Evolutionary conservation across 92 coral and sea anemone genomes (phyloP), one percentile per base, ranked within the genome.

Genomic region (Blastomussa wellsi): DNA sequence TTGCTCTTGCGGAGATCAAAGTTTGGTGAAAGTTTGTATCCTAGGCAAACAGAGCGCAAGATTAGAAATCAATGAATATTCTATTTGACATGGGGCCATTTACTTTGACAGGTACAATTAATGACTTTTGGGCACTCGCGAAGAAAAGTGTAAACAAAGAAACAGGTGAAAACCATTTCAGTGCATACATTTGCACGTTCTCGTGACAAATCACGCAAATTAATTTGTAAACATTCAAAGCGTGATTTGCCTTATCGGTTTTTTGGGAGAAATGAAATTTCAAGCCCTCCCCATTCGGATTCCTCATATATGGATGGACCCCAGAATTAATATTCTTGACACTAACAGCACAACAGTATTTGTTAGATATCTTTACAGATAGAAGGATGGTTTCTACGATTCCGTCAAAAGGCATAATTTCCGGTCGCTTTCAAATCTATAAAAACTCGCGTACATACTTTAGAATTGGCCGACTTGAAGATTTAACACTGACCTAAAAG

Each of bases 61-160:
- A 82, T 82, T 55, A 41, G 24, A 31, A 79, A 82, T 36, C 53
- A 74, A 73, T 26, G 79, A 72, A 82, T 73, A 72, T 82, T 82
- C 79, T 59, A 73, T 82, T 73, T 52, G 71, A 8, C 24, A 20
- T 15, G 29, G 31, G 33, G 36, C 79, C 38, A 70, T 47, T 82
- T 72, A 38, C 65, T 57, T 15, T 53, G 78, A 82, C 52, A 82
- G 78, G 11, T 80, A 36, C 69, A 82, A 71, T 53, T 55, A 82
- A 72, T 72, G 52, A 79, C 57, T 60, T 74, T 55, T 3, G 60
- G 60, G 57, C 76, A 57, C 47, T 47, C 79, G 60, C 33, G 44
- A 16, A n/a, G n/a, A 29, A 79, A 66, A 7, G 49, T 19, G 74
- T 47, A 49, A 49, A 68, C 48, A 48, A 2, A 57, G 29, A 2